phyloP scores from a whole-genome alignment of 35 echinoderm and acorn worm species.

The Ptychodera flava region DNA sequence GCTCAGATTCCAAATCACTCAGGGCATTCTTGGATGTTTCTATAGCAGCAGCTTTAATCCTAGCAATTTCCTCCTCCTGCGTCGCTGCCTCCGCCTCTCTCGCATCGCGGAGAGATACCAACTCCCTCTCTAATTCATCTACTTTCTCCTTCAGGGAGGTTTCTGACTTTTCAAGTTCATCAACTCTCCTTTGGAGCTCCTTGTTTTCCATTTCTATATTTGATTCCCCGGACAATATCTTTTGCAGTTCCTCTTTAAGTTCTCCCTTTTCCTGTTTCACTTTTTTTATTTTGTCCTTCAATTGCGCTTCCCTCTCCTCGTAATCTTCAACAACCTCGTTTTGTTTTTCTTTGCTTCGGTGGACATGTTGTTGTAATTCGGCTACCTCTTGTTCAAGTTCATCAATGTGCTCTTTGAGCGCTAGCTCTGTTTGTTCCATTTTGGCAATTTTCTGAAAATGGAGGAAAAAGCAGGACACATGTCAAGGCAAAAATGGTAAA shows the following conservation, averaged over 20 bases:
- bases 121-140: not conserved
- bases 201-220: constrained; percentile 5
- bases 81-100: not conserved
- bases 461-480: not conserved
- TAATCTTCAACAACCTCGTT: not conserved
- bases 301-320: not conserved
- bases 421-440: not conserved
- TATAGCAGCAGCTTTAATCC: not conserved
- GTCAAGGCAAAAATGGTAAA: too few relatives aligned
- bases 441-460: constrained; percentile 4
- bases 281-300: not conserved
- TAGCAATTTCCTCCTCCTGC: not conserved
- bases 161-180: constrained; percentile 19
- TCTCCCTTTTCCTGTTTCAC: too few relatives aligned
- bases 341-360: not conserved
- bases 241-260: not conserved
- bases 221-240: not conserved
- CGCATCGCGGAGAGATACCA: not conserved
- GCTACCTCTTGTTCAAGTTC: not conserved
- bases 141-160: not conserved
- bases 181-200: constrained; percentile 3
- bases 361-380: not conserved
- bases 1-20: not conserved
- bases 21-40: not conserved
- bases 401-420: constrained; percentile 6